Percentiles rank a stretch among this genome's conserved stretches.
These are phyloP conservation scores for Mus spicilegus DNA, from an alignment of 2,113 vertebrate genomes.

Conservation along the genomic window DNA sequence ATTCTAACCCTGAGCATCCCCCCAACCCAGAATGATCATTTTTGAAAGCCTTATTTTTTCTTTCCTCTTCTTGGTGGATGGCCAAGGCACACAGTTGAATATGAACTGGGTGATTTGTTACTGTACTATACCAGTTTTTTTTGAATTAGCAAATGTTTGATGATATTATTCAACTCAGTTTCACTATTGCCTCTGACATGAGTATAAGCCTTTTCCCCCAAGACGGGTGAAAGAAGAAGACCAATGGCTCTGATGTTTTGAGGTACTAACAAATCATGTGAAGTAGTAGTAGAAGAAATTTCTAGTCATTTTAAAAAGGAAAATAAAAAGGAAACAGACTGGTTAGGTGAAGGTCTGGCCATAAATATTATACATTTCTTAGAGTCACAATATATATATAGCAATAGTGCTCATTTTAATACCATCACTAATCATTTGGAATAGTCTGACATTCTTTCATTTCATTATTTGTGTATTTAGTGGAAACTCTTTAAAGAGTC, in stretches of 20 bases:
- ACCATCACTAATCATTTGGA: constrained; percentile 78
- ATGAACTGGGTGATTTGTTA: background rate
- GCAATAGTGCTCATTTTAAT: constrained; percentile 74
- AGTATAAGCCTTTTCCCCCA: constrained; percentile 13
- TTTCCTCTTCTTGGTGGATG: background rate
- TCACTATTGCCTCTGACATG: constrained; percentile 13
- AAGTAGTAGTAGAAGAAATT: constrained; percentile 60
- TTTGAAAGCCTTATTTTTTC: background rate
- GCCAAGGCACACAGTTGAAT: background rate
- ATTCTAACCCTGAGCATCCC: background rate
- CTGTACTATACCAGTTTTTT: background rate
- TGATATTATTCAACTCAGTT: background rate
- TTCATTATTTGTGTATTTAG: constrained; percentile 77
- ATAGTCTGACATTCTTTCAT: constrained; percentile 69
- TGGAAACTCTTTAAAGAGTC: constrained; percentile 73
- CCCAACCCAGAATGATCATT: background rate
- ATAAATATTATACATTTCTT: constrained; percentile 75
- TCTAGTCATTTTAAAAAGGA: constrained; percentile 42
- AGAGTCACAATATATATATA: constrained; percentile 60
- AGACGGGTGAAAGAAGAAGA: background rate
- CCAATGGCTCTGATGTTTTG: background rate
- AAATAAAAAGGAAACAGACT: constrained; percentile 32
- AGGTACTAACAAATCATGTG: constrained; percentile 28
- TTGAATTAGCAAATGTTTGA: constrained; percentile 55
- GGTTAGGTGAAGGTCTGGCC: constrained; percentile 42